Conservation (phyloP, 92 coral and sea anemone species). For the Muricea muricata region DNA sequence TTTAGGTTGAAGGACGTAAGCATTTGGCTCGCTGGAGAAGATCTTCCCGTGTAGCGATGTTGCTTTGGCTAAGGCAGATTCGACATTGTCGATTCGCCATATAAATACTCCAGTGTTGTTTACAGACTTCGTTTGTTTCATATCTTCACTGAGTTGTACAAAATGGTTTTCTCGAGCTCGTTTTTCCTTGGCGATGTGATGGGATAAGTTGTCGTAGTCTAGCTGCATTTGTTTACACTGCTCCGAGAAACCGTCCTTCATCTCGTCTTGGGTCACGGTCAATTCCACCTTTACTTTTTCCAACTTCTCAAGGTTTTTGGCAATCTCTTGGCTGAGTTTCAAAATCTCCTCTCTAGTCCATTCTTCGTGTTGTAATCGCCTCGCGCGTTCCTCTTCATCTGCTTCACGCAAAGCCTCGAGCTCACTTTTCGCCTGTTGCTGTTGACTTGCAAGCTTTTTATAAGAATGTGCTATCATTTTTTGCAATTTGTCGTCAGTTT, state of each 20-base stretch:
- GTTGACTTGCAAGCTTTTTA: not conserved
- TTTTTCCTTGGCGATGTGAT: conserved; percentile 3
- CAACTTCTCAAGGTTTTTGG: not conserved
- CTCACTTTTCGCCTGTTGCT: not conserved
- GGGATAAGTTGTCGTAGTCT: conserved; percentile 20
- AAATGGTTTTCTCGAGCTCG: not conserved
- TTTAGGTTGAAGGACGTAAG: conserved; percentile 18
- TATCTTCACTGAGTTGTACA: not conserved
- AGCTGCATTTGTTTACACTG: conserved; percentile 17
- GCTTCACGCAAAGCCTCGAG: not conserved
- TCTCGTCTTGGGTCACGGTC: conserved; percentile 13
- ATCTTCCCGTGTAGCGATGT: not conserved
- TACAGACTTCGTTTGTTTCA: not conserved
- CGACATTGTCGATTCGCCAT: conserved; percentile 19
- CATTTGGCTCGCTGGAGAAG: not conserved
- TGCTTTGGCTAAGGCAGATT: not conserved
- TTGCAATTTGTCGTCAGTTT: not conserved
- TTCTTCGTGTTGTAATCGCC: not conserved
- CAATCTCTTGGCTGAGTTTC: not conserved
- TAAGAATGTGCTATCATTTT: not conserved
- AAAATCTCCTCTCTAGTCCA: not conserved
- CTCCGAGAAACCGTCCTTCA: not conserved
- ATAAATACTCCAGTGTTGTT: not conserved
- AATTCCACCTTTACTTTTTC: not conserved
- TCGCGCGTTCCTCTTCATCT: not conserved